Base-by-base conservation (phyloP, 2,888 invertebrate genomes). In the Volucella inanis region DNA sequence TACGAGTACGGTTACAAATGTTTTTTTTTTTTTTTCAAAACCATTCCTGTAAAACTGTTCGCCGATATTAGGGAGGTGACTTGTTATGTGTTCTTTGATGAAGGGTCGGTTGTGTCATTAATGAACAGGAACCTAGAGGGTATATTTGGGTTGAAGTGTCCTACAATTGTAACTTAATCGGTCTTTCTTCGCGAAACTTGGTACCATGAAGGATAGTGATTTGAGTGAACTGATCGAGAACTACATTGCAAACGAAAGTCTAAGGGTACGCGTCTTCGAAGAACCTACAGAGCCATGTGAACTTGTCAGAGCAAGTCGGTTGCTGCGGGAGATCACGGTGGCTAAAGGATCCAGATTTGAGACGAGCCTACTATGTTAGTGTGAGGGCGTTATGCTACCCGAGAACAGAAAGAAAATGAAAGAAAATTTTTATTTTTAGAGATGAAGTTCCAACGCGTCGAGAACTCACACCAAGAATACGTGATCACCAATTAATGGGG, bases 391-490 rank as follows among this genome's bases (percentile, higher is more conserved):
- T 0, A 31, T 15, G 0, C 43, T 86, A 10, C 70, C 59, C 1
- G 41, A 65, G 3, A 88, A 84, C 41, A 80, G 61, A 31, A 8
- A 61, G 31, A 87, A 82, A 67, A 88, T 1, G 61, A 64, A 12
- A 81, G 70, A 57, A 67, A 87, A 38, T 87, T 10, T 0, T 22
- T 22, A 2, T 2, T 3, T 22, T 22, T 22, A 22, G 18, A 22
- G 18, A 22, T 3, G 18, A 22, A 22, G 18, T 22, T 22, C 18
- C 2, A 22, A 18, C 18, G 18, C 18, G 18, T 3, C 2, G 3
- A 3, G 18, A 22, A 22, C 2, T 22, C 3, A 3, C 18, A 22
- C 2, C 18, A 22, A 22, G 18, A 22, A 3, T 22, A 2, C 18
- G 18, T 22, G 18, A 22, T 2, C 18, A 22, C 18, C 18, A 22